Evolutionary conservation across 2,888 invertebrate species (phyloP).

Genomic region (Drosophila vallismaia): DNA sequence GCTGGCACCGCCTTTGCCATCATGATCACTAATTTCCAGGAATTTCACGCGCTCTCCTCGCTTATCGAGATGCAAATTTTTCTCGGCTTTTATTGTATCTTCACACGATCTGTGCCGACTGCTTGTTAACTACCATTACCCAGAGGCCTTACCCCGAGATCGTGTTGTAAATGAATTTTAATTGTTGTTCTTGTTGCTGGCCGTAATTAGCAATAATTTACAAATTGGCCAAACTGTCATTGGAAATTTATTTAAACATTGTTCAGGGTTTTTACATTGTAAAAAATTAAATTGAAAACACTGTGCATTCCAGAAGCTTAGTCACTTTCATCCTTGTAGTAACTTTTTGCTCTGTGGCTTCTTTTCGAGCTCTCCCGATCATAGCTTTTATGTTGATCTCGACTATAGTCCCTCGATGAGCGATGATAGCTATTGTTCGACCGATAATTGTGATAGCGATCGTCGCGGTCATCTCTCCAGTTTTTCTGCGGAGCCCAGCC

Average conservation of each 20-base stretch:
- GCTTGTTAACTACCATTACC: slow-evolving; percentile 65
- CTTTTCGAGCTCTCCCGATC: neutral
- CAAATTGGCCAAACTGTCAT: slow-evolving; percentile 23
- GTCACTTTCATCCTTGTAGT: neutral
- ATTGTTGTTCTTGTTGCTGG: slow-evolving; percentile 52
- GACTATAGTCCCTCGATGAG: neutral
- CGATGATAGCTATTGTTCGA: neutral
- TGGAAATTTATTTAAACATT: slow-evolving; percentile 22
- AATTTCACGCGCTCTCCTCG: slow-evolving; percentile 71
- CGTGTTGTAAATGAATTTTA: slow-evolving; percentile 79
- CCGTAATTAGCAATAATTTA: slow-evolving; percentile 44
- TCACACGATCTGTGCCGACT: slow-evolving; percentile 69
- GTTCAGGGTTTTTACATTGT: slow-evolving; percentile 1
- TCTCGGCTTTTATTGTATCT: slow-evolving; percentile 54
- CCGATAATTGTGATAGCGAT: neutral
- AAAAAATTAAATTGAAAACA: neutral
- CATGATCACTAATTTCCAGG: slow-evolving; percentile 62
- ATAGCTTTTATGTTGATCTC: slow-evolving; percentile 1
- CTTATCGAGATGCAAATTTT: slow-evolving; percentile 68
- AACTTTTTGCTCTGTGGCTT: too few relatives aligned
- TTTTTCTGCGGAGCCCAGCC: neutral
- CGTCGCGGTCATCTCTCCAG: slow-evolving; percentile 5
- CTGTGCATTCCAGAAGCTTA: slow-evolving; percentile 6
- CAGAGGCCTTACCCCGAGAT: slow-evolving; percentile 16
- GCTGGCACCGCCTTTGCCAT: slow-evolving; percentile 42